Evolutionary conservation across 2,113 vertebrate species (phyloP), one percentile per base, ranked within the genome.

Genomic region (Galbula dea): DNA sequence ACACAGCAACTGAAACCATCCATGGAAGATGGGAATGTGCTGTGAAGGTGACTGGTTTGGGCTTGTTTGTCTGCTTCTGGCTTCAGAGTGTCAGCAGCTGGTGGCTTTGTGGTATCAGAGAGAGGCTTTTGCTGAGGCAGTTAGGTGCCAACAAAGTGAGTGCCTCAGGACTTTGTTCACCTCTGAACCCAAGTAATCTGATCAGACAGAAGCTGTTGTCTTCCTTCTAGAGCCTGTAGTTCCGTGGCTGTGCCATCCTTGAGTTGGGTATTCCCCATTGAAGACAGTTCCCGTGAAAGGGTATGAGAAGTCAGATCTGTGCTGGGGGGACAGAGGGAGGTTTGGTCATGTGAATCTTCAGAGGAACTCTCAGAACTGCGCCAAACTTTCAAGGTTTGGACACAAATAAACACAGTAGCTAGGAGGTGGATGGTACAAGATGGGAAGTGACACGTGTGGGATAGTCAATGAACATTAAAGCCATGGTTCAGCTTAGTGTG

Each of bases 101-200:
- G 1, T 32, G 77, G 5, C 80, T n/a, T 46, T 43, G 7, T 41
- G 69, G 19, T 45, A 18, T 8, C 51, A 12, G 22, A 41, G 45
- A 15, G 43, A 2, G 52, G 36, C 49, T 84, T 43, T 68, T 24
- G 8, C 11, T 68, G 76, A 18, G 34, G 26, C 62, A 20, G 7
- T 15, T 17, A 3, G 1, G 0, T 55, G 13, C 1, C 1, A 55
- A 5, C 23, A 27, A 21, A 26, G 37, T 15, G 34, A 21, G 0
- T 24, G 21, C n/a, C 58, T 41, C 0, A 0, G 29, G 41, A 32
- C 32, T 67, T 48, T 19, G 5, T 24, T 52, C 65, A 18, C 3
- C 21, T 36, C 36, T n/a, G 59, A 29, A 17, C 30, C 27, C 12
- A 37, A n/a, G 36, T 12, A 7, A 4, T 37, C 20, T 26, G 43